Base-by-base conservation (phyloP, 2,888 invertebrate species). In the Boloria selene region DNA sequence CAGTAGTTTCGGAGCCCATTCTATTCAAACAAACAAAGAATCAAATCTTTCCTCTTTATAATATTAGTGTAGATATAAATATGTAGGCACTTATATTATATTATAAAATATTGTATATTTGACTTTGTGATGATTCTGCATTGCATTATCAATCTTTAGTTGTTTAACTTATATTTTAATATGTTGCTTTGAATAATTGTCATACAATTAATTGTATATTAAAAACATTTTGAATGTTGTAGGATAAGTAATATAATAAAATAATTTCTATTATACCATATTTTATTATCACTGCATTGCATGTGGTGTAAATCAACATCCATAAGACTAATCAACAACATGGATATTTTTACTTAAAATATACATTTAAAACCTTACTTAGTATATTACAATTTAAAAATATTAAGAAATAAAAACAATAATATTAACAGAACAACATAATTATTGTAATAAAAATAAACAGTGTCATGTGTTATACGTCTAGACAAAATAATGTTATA, bases 281-380 rank as follows among this genome's bases (percentile, higher is more conserved):
- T 38, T 38, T 91, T 90, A 91, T 90, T 90, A 89, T 90, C 88
- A 87, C 86, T 88, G 85, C 80, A 84, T 89, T 88, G 88, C 86
- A 90, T 91, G 90, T 90, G 90, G 90, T 90, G 86, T 88, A 89
- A 88, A 86, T 89, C 87, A 91, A 91, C 91, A 89, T 90, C 90
- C 90, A 91, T 91, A 89, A 90, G 80, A 92, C 90, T 91, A 91
- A 91, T 90, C 87, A 92, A 92, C 91, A 91, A 90, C 91, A 91
- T 88, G 88, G 89, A 91, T 91, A 86, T 84, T 81, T 83, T 87
- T 77, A 81, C 84, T 85, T 90, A 88, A 80, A 80, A 77, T 82
- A 83, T 81, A 84, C 80, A 84, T 82, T 84, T 81, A 82, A 81
- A 83, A 84, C 77, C 82, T 84, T 85, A 78, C 79, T 80, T 79